Evolutionary conservation across 2,888 invertebrate species (phyloP), one percentile per base, ranked within the genome.

Genomic region (Calameuta filiformis): DNA sequence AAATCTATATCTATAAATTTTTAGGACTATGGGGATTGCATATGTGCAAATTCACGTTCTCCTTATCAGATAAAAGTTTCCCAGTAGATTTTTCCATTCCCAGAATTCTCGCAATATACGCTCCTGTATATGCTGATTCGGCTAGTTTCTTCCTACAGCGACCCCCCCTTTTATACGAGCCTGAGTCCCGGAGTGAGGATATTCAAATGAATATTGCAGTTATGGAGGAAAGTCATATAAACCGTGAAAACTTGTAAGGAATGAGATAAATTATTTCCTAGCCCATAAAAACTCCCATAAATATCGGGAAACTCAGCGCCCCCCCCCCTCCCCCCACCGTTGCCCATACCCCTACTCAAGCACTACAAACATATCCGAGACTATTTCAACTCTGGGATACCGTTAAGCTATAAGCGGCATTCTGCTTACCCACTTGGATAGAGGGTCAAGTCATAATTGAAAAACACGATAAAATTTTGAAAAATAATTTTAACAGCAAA

Each of bases 201-300:
- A 86, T 87, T 88, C 86, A 88, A 87, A 88, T 85, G 86, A 85
- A 87, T 84, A 84, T 85, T 81, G 83, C 83, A 85, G 84, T 85
- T 85, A 79, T 80, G 79, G 79, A 78, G 80, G 77, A 78, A 76
- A 76, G 79, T 82, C 77, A 81, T 81, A 84, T 84, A 85, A 83
- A 85, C 83, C 80, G 82, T 79, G 75, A 80, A 79, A 76, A 81
- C 81, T 80, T 79, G 82, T 82, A 83, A 83, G 83, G 77, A 77
- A 76, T 76, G 83, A 83, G 80, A 88, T 87, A 86, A 87, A 87
- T 87, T 78, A 78, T 78, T 86, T 84, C 83, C 83, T 79, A 79
- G 79, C 79, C 79, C 85, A 79, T 86, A 86, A 85, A 85, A 87
- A 86, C 80, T 83, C 85, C 85, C 83, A 85, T 83, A 84, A 86